A percentile compares a stretch with the other conserved stretches of the same genome.
Conservation (phyloP, 2,797 vertebrate species). For the Smutsia gigantea region DNA sequence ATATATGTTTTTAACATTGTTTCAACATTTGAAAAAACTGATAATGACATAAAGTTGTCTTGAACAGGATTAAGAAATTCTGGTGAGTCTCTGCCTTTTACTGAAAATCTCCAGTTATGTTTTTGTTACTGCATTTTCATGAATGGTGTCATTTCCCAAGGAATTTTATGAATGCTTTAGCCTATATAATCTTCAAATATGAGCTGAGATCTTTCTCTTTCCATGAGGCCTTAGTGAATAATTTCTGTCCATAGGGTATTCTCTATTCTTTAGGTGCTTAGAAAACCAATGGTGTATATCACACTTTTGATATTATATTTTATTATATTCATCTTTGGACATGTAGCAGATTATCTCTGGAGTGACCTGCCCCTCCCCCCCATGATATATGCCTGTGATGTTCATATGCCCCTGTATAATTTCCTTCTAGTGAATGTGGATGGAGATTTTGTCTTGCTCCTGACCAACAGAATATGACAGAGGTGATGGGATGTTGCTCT, state of each 20-base stretch:
- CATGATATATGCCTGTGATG: background rate
- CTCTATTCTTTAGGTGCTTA: background rate
- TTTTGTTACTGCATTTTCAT: background rate
- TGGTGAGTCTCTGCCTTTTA: background rate
- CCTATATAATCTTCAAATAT: background rate
- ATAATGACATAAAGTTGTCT: background rate
- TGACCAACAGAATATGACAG: background rate
- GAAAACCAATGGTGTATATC: background rate
- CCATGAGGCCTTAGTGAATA: background rate
- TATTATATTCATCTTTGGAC: background rate
- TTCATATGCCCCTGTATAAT: background rate
- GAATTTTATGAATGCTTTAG: slow-evolving; percentile 35
- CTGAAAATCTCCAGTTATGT: background rate
- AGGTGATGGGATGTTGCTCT: background rate
- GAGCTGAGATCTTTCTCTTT: background rate
- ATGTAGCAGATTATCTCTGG: background rate
- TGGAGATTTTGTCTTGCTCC: background rate
- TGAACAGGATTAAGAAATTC: background rate
- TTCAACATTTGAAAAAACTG: background rate
- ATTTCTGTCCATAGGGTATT: background rate
- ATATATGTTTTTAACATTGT: background rate
- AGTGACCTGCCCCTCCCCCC: fast-evolving
- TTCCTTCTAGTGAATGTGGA: background rate
- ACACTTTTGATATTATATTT: background rate
- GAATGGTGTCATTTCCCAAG: background rate